Evolutionary conservation across 2,888 invertebrate genomes (phyloP).

Genomic region (Peribatodes rhomboidaria): DNA sequence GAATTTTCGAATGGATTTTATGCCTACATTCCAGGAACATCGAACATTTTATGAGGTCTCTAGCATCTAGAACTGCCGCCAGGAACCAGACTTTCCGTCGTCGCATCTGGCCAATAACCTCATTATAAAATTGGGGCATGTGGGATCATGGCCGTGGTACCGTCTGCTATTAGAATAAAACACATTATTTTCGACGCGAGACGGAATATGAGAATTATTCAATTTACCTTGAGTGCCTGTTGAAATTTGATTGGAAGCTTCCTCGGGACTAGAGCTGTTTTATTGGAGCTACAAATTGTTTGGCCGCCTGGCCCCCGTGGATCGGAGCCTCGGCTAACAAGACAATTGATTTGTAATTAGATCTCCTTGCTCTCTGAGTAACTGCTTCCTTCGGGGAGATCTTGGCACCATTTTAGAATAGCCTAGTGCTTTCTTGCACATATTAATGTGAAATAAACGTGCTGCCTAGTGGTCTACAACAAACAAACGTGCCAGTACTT

Average conservation of each 20-base stretch:
- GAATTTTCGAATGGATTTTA: neutral
- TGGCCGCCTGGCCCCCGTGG: slow-evolving; percentile 43
- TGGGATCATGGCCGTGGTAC: slow-evolving; percentile 45
- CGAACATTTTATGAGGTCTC: slow-evolving; percentile 8
- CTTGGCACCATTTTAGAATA: slow-evolving; percentile 6
- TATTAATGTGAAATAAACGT: neutral
- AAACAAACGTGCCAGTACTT: too few relatives aligned
- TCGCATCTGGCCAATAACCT: slow-evolving; percentile 42
- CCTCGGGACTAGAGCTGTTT: slow-evolving; percentile 63
- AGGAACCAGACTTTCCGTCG: slow-evolving; percentile 36
- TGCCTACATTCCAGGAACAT: neutral
- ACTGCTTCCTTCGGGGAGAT: slow-evolving; percentile 34
- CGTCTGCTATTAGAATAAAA: slow-evolving; percentile 44
- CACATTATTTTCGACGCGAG: slow-evolving; percentile 51
- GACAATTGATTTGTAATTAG: slow-evolving; percentile 65
- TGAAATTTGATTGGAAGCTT: slow-evolving; percentile 71
- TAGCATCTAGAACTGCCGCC: slow-evolving; percentile 9
- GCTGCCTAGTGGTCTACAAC: neutral
- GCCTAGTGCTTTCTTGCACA: slow-evolving; percentile 1
- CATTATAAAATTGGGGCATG: slow-evolving; percentile 48
- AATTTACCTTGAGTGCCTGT: slow-evolving; percentile 68
- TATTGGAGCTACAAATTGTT: slow-evolving; percentile 55
- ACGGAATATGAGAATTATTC: slow-evolving; percentile 70
- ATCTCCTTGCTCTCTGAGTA: slow-evolving; percentile 41
- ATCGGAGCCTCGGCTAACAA: slow-evolving; percentile 52